Evolutionary conservation across 2,113 vertebrate genomes (phyloP).

Genomic region (Cyanocitta stelleri): DNA sequence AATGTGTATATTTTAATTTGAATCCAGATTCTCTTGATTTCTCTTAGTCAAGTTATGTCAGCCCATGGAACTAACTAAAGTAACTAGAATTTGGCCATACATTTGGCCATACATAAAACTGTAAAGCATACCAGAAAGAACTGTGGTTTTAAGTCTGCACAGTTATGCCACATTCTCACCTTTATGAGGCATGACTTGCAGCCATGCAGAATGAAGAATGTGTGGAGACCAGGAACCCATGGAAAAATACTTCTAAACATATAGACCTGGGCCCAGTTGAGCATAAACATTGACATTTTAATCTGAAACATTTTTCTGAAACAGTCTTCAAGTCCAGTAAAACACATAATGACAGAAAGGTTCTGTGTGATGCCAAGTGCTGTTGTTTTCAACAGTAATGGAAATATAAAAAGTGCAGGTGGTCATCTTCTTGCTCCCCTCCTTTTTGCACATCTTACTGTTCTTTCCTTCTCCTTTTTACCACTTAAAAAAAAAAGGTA

Average conservation of each 20-base stretch:
- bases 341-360: background rate
- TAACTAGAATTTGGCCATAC: background rate
- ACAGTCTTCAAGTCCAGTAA: background rate
- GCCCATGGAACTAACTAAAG: background rate
- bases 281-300: constrained; percentile 22
- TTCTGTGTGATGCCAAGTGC: background rate
- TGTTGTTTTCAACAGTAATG: background rate
- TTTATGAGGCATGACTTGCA: constrained; percentile 38
- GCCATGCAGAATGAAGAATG: constrained; percentile 6
- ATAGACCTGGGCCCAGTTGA: background rate
- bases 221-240: background rate
- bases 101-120: background rate
- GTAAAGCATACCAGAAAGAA: background rate
- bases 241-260: constrained; percentile 18
- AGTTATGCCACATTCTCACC: constrained; percentile 26
- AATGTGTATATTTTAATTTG: background rate
- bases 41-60: background rate
- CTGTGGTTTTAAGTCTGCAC: background rate
- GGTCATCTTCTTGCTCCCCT: background rate
- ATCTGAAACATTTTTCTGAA: constrained; percentile 16
- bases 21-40: background rate
- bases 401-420: background rate
- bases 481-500: background rate
- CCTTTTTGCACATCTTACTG: background rate
- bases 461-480: background rate